These are phyloP conservation scores for Tuberolachnus salignus DNA, from an alignment of 2,888 invertebrate species.

Conservation along the genomic window DNA sequence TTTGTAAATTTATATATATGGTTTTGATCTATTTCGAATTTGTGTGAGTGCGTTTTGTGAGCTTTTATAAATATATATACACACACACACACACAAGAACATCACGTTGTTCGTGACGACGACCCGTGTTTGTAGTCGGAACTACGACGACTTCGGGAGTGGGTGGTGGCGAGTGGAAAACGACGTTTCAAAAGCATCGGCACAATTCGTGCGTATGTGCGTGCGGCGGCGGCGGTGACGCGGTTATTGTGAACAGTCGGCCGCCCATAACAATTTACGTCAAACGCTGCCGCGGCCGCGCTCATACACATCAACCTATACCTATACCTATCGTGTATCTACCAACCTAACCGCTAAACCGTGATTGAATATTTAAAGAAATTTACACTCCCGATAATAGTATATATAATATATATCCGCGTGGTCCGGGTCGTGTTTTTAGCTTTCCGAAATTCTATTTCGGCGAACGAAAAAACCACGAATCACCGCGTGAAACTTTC, in stretches of 20 bases:
- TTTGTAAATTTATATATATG: background rate
- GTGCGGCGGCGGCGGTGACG: too few relatives aligned
- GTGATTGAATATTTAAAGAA: constrained; percentile 42
- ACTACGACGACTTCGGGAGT: background rate
- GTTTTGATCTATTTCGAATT: constrained; percentile 34
- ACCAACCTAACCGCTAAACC: too few relatives aligned
- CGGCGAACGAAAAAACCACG: background rate
- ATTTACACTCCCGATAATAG: constrained; percentile 2
- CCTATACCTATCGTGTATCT: too few relatives aligned
- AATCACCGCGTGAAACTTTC: background rate
- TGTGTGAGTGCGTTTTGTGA: background rate
- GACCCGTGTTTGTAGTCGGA: background rate
- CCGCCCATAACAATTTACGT: constrained; percentile 22
- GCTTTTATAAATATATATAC: background rate
- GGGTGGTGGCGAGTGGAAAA: constrained; percentile 3
- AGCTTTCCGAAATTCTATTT: constrained; percentile 1
- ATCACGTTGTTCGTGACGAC: constrained; percentile 48
- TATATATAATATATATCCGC: too few relatives aligned
- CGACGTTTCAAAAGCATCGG: constrained; percentile 7
- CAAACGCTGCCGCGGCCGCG: background rate
- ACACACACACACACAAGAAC: background rate
- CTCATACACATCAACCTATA: background rate
- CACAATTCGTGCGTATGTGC: constrained; percentile 5
- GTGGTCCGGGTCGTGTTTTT: background rate
- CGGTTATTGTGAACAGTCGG: background rate